Percentiles rank a stretch among this genome's conserved stretches.
phyloP scores from a whole-genome alignment of 2,797 vertebrate species.

The Hyperoplus immaculatus region DNA sequence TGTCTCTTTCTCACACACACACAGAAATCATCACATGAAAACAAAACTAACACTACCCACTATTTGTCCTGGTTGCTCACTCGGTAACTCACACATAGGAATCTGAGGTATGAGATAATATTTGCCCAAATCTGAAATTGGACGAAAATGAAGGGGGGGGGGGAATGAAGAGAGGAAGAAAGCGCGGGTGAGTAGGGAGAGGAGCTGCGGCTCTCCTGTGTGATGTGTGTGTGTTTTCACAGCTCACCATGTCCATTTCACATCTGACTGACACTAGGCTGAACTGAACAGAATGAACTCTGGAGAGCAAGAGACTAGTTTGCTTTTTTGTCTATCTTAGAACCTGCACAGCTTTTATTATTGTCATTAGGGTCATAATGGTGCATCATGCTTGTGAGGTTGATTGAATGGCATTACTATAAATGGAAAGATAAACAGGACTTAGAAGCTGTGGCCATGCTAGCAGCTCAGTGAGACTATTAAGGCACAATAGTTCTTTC shows the following conservation, averaged over 20 bases:
- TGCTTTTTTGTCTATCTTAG: slow-evolving; percentile 21
- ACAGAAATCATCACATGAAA: slow-evolving; percentile 25
- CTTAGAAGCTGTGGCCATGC: neutral
- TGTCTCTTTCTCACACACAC: slow-evolving; percentile 10
- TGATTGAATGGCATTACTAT: neutral
- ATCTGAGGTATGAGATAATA: slow-evolving; percentile 55
- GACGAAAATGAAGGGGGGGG: neutral
- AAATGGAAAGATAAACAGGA: neutral
- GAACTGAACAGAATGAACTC: slow-evolving; percentile 61
- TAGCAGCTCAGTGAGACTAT: neutral
- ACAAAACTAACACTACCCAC: slow-evolving; percentile 43
- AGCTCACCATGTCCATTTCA: slow-evolving; percentile 72
- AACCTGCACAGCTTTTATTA: slow-evolving; percentile 10
- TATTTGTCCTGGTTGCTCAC: slow-evolving; percentile 35
- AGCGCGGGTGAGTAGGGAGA: slow-evolving; percentile 36
- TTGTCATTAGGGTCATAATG: neutral
- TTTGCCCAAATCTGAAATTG: slow-evolving; percentile 53
- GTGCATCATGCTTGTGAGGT: neutral
- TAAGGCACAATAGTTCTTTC: neutral
- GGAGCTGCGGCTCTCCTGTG: slow-evolving; percentile 37
- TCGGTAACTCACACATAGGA: slow-evolving; percentile 41
- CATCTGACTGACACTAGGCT: slow-evolving; percentile 66
- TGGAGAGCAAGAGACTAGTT: slow-evolving; percentile 23
- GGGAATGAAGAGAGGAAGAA: neutral
- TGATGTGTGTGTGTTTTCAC: slow-evolving; percentile 72